phyloP scores from a whole-genome alignment of 1,140 invertebrate species.

The Vanessa atalanta region DNA sequence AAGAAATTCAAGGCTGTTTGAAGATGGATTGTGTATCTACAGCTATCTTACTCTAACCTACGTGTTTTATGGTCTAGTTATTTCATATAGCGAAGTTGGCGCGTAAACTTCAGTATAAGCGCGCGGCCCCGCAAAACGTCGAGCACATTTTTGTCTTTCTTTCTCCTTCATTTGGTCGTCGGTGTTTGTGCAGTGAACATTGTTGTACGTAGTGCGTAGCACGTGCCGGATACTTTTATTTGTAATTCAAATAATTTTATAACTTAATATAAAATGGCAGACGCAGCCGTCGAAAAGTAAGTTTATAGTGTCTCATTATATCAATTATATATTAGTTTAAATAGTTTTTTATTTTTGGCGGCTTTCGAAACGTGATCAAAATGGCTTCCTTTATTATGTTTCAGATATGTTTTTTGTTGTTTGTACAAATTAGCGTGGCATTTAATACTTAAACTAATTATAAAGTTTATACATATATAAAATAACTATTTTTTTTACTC shows the following conservation, averaged over 20 bases:
- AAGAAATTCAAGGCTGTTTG: conserved; percentile 70
- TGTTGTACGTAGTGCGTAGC: conserved; percentile 69
- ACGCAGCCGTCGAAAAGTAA: conserved; percentile 80
- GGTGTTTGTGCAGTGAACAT: conserved; percentile 77
- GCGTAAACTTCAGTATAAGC: conserved; percentile 59
- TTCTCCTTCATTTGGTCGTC: conserved; percentile 77
- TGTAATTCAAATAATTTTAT: conserved; percentile 54
- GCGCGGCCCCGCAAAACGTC: conserved; percentile 60
- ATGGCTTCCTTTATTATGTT: conserved; percentile 73
- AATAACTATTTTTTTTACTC: conserved; percentile 22
- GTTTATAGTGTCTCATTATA: conserved; percentile 42
- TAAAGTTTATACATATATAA: background rate
- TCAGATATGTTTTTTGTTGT: conserved; percentile 13
- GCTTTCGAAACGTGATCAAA: conserved; percentile 77
- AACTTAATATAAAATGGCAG: conserved; percentile 72
- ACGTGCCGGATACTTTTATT: conserved; percentile 65
- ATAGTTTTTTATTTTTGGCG: conserved; percentile 58
- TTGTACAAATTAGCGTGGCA: background rate
- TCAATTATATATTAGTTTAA: conserved; percentile 18
- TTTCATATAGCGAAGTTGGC: conserved; percentile 58
- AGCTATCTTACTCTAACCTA: conserved; percentile 51
- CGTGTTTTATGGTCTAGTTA: conserved; percentile 32
- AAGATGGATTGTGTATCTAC: conserved; percentile 45
- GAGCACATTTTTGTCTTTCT: conserved; percentile 66
- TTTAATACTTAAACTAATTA: background rate